These are phyloP conservation scores for Emmelina monodactyla DNA, from an alignment of 2,888 invertebrate genomes.

Conservation along the genomic window DNA sequence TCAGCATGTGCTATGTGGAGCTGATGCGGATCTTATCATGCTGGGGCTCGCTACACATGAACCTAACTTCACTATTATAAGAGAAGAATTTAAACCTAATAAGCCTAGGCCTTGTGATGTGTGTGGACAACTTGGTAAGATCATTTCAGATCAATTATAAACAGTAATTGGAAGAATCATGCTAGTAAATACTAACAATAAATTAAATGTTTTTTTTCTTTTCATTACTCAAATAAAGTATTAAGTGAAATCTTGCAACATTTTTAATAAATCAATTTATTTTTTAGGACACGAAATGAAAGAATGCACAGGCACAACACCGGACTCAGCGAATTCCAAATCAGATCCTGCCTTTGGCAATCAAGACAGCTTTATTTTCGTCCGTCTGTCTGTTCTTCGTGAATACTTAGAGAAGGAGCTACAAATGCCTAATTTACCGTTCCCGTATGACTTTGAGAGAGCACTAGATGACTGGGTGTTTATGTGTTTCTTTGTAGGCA, in stretches of 20 bases:
- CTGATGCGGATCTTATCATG: conserved; percentile 99
- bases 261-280: no score
- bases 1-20: conserved; percentile 96
- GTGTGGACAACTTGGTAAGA: conserved; percentile 80
- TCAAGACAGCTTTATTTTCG: conserved; percentile 90
- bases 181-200: background rate
- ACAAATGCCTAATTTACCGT: conserved; percentile 90
- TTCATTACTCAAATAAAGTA: no score
- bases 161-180: conserved; percentile 3
- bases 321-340: conserved; percentile 66
- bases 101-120: conserved; percentile 95
- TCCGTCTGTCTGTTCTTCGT: conserved; percentile 89
- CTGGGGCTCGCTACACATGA: conserved; percentile 98
- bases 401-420: conserved; percentile 90
- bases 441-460: conserved; percentile 93
- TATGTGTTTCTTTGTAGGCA: conserved; percentile 99
- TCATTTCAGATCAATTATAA: no score
- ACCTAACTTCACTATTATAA: conserved; percentile 97
- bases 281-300: conserved; percentile 88
- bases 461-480: conserved; percentile 95
- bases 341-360: conserved; percentile 70
- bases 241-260: no score
- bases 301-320: conserved; percentile 82
- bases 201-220: no score
- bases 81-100: conserved; percentile 98